These are phyloP conservation scores for Caenorhabditis doughertyi DNA, from an alignment of 2,888 invertebrate genomes.

Conservation along the genomic window DNA sequence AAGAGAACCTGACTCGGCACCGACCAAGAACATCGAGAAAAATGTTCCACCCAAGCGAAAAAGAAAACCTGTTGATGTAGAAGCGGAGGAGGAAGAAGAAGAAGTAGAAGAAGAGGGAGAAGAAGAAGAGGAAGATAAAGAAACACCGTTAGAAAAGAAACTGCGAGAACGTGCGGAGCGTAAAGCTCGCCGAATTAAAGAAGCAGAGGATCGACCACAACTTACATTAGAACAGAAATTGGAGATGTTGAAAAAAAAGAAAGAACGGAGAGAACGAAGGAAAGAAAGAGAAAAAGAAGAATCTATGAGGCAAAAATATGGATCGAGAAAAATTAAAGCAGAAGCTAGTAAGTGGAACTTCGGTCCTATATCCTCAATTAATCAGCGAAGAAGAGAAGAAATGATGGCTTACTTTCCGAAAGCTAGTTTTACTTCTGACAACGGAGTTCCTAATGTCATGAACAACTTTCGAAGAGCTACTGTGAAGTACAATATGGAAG, in stretches of 20 bases:
- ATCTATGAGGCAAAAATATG: conserved; percentile 38
- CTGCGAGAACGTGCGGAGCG: conserved; percentile 31
- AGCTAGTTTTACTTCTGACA: conserved; percentile 24
- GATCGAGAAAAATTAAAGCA: conserved; percentile 31
- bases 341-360: conserved; percentile 63
- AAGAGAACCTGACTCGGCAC: not conserved
- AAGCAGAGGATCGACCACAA: conserved; percentile 34
- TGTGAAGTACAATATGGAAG: conserved; percentile 58
- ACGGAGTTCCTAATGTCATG: conserved; percentile 40
- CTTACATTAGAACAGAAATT: conserved; percentile 35
- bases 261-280: conserved; percentile 40
- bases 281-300: conserved; percentile 45
- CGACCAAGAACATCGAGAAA: not conserved
- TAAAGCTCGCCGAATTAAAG: conserved; percentile 29
- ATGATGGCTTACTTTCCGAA: conserved; percentile 53
- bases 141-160: conserved; percentile 25
- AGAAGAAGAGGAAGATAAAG: conserved; percentile 32
- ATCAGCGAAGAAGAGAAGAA: conserved; percentile 54
- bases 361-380: conserved; percentile 52
- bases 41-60: conserved; percentile 9
- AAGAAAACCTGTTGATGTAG: not conserved
- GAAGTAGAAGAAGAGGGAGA: conserved; percentile 14
- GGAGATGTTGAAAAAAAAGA: conserved; percentile 35
- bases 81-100: conserved; percentile 30
- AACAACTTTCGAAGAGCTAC: conserved; percentile 57